Base-by-base conservation (phyloP, 2,888 invertebrate genomes). In the Dilophus febrilis region DNA sequence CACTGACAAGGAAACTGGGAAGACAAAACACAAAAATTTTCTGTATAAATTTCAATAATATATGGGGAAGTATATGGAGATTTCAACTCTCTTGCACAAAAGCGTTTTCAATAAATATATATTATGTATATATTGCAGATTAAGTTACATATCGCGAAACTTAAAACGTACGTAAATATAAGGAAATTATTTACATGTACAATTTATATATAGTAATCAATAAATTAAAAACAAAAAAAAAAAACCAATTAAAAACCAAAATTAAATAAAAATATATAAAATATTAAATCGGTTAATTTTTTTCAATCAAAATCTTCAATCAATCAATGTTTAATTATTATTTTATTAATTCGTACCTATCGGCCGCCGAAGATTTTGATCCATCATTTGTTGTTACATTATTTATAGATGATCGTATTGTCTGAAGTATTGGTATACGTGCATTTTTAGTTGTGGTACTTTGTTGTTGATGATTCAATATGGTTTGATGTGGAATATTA, bases 401-500 rank as follows among this genome's bases (percentile, higher is more conserved):
- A 31, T 41, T 29, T 34, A 41, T 13, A 2, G 42, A 38, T 12
- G 42, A 42, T 17, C 42, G 38, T 30, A 30, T 37, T 6, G 6
- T 31, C 5, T 7, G 7, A 8, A 19, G 19, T 6, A 37, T n/a
- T 19, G 17, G 18, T 7, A 17, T 31, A 3, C 11, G 13, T n/a
- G n/a, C n/a, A 22, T 31, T 10, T 37, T 18, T 37, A n/a, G 29
- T 30, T 30, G 30, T 8, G 14, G 22, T 35, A 3, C 4, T n/a
- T 19, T 30, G 14, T 28, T 40, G 22, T 19, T 30, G 12, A 34
- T 19, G 17, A 8, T 35, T 11, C 38, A 31, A 10, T 22, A 18
- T 10, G 3, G 4, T 29, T n/a, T 22, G 22, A 6, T 22, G 22
- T 8, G 22, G 22, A 6, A 22, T 22, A 22, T 22, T 22, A 22